These are phyloP conservation scores for Lycaena phlaeas DNA, from an alignment of 2,888 invertebrate species.

Conservation along the genomic window DNA sequence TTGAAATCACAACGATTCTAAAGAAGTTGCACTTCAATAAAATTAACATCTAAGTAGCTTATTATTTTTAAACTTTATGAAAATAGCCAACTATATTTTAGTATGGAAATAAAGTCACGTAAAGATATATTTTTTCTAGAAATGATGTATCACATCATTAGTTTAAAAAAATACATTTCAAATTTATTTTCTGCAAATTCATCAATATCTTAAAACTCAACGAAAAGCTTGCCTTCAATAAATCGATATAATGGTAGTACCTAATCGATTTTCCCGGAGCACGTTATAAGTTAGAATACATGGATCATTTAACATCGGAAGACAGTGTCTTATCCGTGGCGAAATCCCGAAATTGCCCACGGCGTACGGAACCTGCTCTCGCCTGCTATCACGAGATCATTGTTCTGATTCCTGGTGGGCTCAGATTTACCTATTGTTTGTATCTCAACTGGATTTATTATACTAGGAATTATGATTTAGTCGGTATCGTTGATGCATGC, in stretches of 20 bases:
- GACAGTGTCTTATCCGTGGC: constrained; percentile 9
- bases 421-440: constrained; percentile 8
- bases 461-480: background rate
- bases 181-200: too few relatives aligned
- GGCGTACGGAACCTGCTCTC: constrained; percentile 6
- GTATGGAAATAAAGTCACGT: too few relatives aligned
- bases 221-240: background rate
- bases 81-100: too few relatives aligned
- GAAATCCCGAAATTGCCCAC: constrained; percentile 5
- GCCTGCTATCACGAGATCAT: constrained; percentile 11
- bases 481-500: background rate
- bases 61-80: too few relatives aligned
- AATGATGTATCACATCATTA: too few relatives aligned
- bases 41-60: too few relatives aligned
- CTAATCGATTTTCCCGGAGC: constrained; percentile 4
- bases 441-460: constrained; percentile 7
- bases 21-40: too few relatives aligned
- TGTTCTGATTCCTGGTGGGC: constrained; percentile 10
- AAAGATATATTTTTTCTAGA: too few relatives aligned
- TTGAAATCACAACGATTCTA: too few relatives aligned
- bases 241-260: too few relatives aligned
- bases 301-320: constrained; percentile 11
- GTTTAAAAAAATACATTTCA: too few relatives aligned
- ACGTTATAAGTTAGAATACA: constrained; percentile 20
- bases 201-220: too few relatives aligned